Base-by-base conservation (phyloP, 2,797 vertebrate genomes). In the Dromococcyx pavoninus region DNA sequence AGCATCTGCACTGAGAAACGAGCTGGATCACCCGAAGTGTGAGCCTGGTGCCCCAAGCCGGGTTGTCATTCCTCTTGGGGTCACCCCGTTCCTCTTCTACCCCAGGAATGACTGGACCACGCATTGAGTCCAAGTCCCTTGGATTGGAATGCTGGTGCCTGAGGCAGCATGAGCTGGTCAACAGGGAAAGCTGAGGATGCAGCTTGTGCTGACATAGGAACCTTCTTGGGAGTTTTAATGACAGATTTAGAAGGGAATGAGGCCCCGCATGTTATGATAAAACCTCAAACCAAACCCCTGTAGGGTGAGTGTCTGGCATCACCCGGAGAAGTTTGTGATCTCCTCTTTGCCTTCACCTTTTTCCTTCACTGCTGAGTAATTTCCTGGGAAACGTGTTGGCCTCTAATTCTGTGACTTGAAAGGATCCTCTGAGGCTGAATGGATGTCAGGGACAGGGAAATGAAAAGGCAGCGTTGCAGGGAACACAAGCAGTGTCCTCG, bases 391-490 rank as follows among this genome's bases (percentile, higher is more conserved):
- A 30, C 2, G 2, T 33, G 30, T 24, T 23, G 24, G 9, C 9
- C 61, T 77, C 32, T 65, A 53, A 50, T 64, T 33, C 7, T 2
- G 10, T 22, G 27, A 61, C 50, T 89, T 81, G 77, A 83, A 86
- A 93, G 72, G 56, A 90, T 61, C 30, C 43, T n/a, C 33, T 46
- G 43, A 7, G 37, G 53, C 32, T 78, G 61, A 54, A 37, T 13
- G 61, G 61, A 56, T 0, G 14, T 35, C 60, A 16, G 0, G n/a
- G 25, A 27, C 3, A 15, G 39, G 80, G 87, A 93, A 69, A 87
- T 83, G 62, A 80, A 67, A 85, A 94, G 80, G 73, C 44, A 70
- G 61, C 2, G 1, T 93, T 86, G 56, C 61, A 87, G 82, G 44
- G 19, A 43, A 17, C 46, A 46, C 10, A 46, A 46, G 23, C 17